phyloP scores from a whole-genome alignment of 2,113 vertebrate genomes.

The Vombatus ursinus region DNA sequence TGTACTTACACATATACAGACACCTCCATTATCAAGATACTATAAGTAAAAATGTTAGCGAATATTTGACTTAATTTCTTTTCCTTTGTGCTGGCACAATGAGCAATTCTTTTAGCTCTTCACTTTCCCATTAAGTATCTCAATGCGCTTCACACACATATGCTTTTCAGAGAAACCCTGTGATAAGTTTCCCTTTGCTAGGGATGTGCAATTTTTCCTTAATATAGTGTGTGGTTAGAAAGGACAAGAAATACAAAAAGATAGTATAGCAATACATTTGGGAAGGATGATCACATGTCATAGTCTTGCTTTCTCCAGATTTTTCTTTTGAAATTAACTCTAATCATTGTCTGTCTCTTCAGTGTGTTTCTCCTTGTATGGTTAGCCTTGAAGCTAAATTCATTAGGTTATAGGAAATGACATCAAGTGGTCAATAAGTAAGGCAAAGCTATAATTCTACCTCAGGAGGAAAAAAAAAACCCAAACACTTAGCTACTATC shows the following conservation, averaged over 20 bases:
- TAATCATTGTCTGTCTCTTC: not conserved
- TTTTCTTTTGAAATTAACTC: not conserved
- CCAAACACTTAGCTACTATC: not conserved
- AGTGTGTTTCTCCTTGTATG: accelerated
- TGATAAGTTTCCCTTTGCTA: not conserved
- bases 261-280: not conserved
- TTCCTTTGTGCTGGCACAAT: not conserved
- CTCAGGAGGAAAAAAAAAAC: not conserved
- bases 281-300: not conserved
- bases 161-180: not conserved
- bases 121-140: not conserved
- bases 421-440: not conserved
- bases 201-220: not conserved
- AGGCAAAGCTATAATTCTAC: not conserved
- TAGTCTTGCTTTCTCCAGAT: not conserved
- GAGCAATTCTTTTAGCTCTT: not conserved
- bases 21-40: not conserved
- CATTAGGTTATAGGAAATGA: not conserved
- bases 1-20: not conserved
- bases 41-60: not conserved
- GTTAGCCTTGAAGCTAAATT: not conserved
- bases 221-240: not conserved
- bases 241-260: not conserved
- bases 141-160: not conserved
- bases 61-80: not conserved